These are phyloP conservation scores for Acanthochromis polyacanthus DNA, from an alignment of 2,113 vertebrate species.

Conservation along the genomic window DNA sequence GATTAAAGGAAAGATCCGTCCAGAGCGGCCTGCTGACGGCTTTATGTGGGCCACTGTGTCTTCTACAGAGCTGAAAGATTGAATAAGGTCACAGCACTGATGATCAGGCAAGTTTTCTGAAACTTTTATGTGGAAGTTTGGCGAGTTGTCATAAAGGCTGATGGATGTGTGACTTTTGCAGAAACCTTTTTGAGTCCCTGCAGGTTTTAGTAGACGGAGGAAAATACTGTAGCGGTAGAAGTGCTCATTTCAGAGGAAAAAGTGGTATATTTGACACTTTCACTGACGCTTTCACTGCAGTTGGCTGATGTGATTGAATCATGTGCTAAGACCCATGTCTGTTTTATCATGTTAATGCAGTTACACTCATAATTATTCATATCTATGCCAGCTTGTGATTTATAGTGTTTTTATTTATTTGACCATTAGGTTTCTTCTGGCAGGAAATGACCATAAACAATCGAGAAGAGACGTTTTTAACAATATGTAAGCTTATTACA, in stretches of 20 bases:
- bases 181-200: not conserved
- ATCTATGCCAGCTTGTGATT: too few species aligned
- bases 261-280: conserved; percentile 4
- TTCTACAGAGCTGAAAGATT: not conserved
- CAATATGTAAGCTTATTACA: too few species aligned
- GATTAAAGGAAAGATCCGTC: conserved; percentile 25
- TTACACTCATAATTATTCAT: too few species aligned
- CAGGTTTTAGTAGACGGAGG: not conserved
- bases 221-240: not conserved
- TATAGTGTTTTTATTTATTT: too few species aligned
- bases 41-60: conserved; percentile 37
- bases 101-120: conserved; percentile 13
- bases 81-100: conserved; percentile 38
- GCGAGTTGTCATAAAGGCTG: not conserved
- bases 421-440: too few species aligned
- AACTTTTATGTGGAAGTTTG: conserved; percentile 14
- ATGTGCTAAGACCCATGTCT: not conserved
- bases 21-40: not conserved
- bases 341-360: not conserved
- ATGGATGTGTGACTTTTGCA: not conserved
- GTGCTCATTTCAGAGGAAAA: not conserved
- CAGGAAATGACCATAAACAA: too few species aligned
- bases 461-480: too few species aligned
- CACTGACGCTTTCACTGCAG: not conserved
- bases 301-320: conserved; percentile 4